Evolutionary conservation across 2,113 vertebrate species (phyloP).

Genomic region (Malurus elegans): DNA sequence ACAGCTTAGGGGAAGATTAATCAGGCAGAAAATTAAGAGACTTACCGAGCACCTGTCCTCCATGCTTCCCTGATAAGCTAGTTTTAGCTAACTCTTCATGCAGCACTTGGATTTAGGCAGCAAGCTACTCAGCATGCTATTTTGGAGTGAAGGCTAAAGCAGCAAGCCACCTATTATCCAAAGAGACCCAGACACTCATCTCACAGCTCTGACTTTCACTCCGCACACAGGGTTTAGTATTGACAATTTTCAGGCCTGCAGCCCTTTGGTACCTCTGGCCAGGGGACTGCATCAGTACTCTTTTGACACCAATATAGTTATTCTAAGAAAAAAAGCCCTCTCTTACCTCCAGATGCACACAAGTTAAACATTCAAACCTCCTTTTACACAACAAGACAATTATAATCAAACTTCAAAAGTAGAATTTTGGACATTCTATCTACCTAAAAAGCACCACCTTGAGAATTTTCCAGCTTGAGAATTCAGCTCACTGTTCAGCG

Average conservation of each 20-base stretch:
- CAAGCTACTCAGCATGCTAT: not conserved
- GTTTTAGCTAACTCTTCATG: not conserved
- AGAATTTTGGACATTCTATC: not conserved
- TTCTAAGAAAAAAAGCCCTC: not conserved
- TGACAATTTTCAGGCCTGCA: not conserved
- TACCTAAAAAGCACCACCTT: not conserved
- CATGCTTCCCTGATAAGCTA: not conserved
- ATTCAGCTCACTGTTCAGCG: not conserved
- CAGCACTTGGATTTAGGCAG: not conserved
- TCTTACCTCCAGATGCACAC: not conserved
- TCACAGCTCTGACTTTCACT: not conserved
- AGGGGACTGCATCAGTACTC: not conserved
- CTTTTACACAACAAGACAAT: not conserved
- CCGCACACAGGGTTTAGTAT: not conserved
- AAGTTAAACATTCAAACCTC: not conserved
- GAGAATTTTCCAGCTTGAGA: not conserved
- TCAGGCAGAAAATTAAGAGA: not conserved
- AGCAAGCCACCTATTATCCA: not conserved
- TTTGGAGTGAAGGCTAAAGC: not conserved
- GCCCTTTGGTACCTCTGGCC: not conserved
- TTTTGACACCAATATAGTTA: not conserved
- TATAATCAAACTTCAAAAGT: not conserved
- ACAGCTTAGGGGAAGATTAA: not conserved
- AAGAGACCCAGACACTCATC: not conserved
- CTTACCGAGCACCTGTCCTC: not conserved